Evolutionary conservation across 2,888 invertebrate species (phyloP).

Genomic region (Eudemis profundana): DNA sequence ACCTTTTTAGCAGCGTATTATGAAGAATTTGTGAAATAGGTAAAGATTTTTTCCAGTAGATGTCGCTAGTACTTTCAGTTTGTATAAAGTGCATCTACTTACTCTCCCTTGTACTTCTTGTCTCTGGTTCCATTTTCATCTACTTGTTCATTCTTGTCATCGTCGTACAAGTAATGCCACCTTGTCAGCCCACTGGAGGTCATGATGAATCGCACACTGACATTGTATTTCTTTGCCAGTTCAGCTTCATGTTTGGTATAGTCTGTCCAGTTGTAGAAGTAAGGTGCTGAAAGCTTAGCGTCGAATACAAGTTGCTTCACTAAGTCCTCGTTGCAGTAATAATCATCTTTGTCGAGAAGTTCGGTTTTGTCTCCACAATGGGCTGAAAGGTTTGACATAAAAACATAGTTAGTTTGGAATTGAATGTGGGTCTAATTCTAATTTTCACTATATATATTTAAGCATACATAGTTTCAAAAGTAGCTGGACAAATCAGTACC

Average conservation of each 20-base stretch:
- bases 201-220: slow-evolving; percentile 92
- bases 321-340: slow-evolving; percentile 93
- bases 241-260: slow-evolving; percentile 79
- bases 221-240: slow-evolving; percentile 88
- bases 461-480: too few species aligned
- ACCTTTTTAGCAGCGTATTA: too few species aligned
- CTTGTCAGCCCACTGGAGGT: slow-evolving; percentile 95
- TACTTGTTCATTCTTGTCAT: slow-evolving; percentile 82
- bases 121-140: slow-evolving; percentile 65
- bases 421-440: too few species aligned
- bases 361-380: slow-evolving; percentile 87
- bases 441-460: too few species aligned
- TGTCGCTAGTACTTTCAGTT: too few species aligned
- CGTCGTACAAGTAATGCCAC: slow-evolving; percentile 91
- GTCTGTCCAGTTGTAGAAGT: slow-evolving; percentile 84
- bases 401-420: too few species aligned
- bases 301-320: slow-evolving; percentile 95
- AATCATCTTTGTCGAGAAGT: slow-evolving; percentile 87
- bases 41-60: too few species aligned
- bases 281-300: slow-evolving; percentile 89
- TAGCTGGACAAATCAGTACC: too few species aligned
- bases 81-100: too few species aligned
- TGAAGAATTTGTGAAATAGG: too few species aligned
- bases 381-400: slow-evolving; percentile 75
- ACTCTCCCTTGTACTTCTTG: slow-evolving; percentile 66